Conservation (phyloP, 1,140 invertebrate species). For the Cotesia chilonis region DNA sequence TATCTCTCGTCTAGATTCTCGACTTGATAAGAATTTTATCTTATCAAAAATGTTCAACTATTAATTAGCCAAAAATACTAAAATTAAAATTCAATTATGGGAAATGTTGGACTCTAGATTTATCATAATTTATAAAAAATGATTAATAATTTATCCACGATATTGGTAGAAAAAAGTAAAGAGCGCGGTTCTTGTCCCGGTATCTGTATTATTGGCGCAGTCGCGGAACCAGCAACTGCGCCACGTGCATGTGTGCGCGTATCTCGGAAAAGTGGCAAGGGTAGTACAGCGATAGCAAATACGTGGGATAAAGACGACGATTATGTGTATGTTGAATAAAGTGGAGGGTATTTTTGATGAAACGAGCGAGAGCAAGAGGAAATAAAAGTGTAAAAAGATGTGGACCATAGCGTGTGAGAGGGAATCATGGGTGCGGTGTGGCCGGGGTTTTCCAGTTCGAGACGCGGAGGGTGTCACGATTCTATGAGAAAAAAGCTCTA, state of each 20-base stretch:
- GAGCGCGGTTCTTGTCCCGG: constrained; percentile 26
- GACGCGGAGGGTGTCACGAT: constrained; percentile 19
- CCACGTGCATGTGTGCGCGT: constrained; percentile 54
- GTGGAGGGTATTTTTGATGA: not conserved
- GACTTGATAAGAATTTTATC: no score
- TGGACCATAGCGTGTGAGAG: constrained; percentile 19
- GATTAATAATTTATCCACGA: not conserved
- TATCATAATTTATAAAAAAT: no score
- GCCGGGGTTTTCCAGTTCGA: not conserved
- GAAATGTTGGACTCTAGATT: no score
- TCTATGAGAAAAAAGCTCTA: constrained; percentile 58
- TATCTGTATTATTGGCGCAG: constrained; percentile 49
- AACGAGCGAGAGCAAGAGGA: constrained; percentile 8
- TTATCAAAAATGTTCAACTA: no score
- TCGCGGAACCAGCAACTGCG: constrained; percentile 59
- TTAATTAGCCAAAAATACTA: no score
- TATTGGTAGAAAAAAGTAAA: constrained; percentile 14
- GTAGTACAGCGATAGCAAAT: not conserved
- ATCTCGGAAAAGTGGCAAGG: constrained; percentile 21
- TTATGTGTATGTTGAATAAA: constrained; percentile 29
- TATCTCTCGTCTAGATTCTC: no score
- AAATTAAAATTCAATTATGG: no score
- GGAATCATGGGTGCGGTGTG: constrained; percentile 13
- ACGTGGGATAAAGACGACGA: constrained; percentile 29
- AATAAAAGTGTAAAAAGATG: constrained; percentile 27